Base-by-base conservation (phyloP, 2,113 vertebrate genomes). In the Anolis sagrei region DNA sequence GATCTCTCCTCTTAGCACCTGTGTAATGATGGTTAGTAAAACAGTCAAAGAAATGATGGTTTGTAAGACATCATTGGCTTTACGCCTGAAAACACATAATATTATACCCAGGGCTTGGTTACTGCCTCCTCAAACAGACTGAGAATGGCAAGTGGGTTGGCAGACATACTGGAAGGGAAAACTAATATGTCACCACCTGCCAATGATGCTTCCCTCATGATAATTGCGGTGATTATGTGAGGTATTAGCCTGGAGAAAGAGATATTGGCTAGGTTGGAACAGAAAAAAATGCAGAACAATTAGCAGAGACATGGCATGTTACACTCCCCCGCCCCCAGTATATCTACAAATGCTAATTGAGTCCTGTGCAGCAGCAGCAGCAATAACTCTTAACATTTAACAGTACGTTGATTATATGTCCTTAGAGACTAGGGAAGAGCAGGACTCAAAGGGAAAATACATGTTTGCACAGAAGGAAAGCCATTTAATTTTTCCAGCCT, bases 311-410 rank as follows among this genome's bases (percentile, higher is more conserved):
- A 1, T 18, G 23, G 39, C n/a, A 77, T 64, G 68, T 34, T 29
- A 74, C n/a, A 2, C 1, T 1, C 44, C 68, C 61, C 29, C 4
- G 1, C 1, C 44, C 68, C 61, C 29, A 19, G 18, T 11, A 39
- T 3, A 19, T 49, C 48, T 9, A 36, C 76, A 85, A 44, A 77
- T 70, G 27, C 62, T 27, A 82, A 82, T n/a, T 44, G 29, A 82
- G 75, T 48, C 68, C 51, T 48, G 36, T n/a, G 32, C 61, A 68
- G 72, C n/a, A 77, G 62, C 62, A 77, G 72, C n/a, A 77, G 62
- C 62, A 77, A 36, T 54, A 54, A 66, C 5, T 84, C 61, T 32
- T 84, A 84, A 77, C 83, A 73, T 86, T 79, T 79, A 62, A 79
- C 29, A 86, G 32, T 34, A 62, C 27, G 39, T 73, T 73, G 77